A percentile compares a stretch with the other conserved stretches of the same genome.
Evolutionary conservation across 2,797 vertebrate genomes (phyloP).

Genomic region (Leptoclinus maculatus): DNA sequence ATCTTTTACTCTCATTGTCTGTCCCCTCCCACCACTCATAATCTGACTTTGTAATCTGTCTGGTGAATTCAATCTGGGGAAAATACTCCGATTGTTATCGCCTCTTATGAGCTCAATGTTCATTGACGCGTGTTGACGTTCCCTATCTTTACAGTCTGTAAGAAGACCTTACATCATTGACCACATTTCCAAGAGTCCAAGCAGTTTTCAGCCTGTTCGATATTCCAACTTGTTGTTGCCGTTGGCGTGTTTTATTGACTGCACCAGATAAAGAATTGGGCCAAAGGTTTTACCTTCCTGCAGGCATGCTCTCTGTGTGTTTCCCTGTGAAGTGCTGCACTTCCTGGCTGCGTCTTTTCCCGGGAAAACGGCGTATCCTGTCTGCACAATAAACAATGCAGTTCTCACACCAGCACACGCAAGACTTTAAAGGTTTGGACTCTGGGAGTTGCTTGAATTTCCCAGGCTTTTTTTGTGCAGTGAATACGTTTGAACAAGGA

Average conservation of each 20-base stretch:
- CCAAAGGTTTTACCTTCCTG: conserved; percentile 68
- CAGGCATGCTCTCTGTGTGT: conserved; percentile 50
- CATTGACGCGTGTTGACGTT: conserved; percentile 28
- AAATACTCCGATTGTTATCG: conserved; percentile 61
- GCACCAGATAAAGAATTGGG: conserved; percentile 62
- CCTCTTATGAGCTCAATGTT: conserved; percentile 46
- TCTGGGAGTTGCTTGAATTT: conserved; percentile 55
- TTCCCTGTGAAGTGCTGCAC: conserved; percentile 66
- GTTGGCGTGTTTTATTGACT: conserved; percentile 61
- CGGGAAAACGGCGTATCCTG: conserved; percentile 86
- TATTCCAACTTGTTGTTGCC: conserved; percentile 38
- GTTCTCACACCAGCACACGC: conserved; percentile 82
- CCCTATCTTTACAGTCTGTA: conserved; percentile 27
- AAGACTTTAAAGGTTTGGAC: conserved; percentile 52
- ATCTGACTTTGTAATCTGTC: conserved; percentile 75
- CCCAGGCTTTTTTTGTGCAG: conserved; percentile 46
- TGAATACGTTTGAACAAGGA: conserved; percentile 15
- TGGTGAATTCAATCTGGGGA: conserved; percentile 74
- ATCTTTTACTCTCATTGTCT: conserved; percentile 46
- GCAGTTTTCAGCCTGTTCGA: conserved; percentile 23
- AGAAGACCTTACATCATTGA: conserved; percentile 20
- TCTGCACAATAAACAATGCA: conserved; percentile 83
- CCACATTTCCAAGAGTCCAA: background rate
- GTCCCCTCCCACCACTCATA: conserved; percentile 49
- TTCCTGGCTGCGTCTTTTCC: conserved; percentile 84